Conservation (phyloP, 2,888 invertebrate genomes). For the Alloscopus bannaensis region DNA sequence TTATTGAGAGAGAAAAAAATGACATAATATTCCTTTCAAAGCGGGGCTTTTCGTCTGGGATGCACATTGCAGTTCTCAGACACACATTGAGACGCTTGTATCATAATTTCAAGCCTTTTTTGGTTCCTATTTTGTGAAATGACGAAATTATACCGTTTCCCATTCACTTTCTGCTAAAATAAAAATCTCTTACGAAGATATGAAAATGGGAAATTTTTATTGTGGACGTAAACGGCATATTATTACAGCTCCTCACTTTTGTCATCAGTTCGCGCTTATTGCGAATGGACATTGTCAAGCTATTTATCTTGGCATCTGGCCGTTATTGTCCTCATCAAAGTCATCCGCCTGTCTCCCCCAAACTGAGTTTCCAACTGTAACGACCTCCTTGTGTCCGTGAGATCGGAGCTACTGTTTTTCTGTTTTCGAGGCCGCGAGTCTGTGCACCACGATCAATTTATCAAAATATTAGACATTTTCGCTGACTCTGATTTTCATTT, state of each 20-base stretch:
- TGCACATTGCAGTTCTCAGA: neutral
- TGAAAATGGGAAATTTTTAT: neutral
- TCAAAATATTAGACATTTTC: too few species aligned
- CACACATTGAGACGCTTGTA: slow-evolving; percentile 31
- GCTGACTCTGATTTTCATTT: neutral
- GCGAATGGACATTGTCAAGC: neutral
- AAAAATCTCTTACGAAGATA: neutral
- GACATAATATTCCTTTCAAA: slow-evolving; percentile 1
- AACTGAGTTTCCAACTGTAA: neutral
- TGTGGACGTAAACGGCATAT: neutral
- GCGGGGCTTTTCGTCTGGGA: neutral
- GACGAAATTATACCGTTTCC: slow-evolving; percentile 31
- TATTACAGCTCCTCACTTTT: too few species aligned
- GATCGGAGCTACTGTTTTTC: neutral
- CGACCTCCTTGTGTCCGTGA: neutral
- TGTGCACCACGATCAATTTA: too few species aligned
- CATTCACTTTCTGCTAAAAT: neutral
- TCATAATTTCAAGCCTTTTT: slow-evolving; percentile 25
- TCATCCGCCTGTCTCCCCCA: neutral
- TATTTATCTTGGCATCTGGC: neutral
- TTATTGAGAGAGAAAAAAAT: neutral
- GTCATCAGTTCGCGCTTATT: neutral
- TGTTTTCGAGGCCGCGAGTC: neutral
- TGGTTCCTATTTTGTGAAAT: slow-evolving; percentile 21
- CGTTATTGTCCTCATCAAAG: slow-evolving; percentile 1